Percentiles rank a stretch among this genome's conserved stretches.
phyloP scores from a whole-genome alignment of 2,797 vertebrate species.

The Coendou prehensilis region DNA sequence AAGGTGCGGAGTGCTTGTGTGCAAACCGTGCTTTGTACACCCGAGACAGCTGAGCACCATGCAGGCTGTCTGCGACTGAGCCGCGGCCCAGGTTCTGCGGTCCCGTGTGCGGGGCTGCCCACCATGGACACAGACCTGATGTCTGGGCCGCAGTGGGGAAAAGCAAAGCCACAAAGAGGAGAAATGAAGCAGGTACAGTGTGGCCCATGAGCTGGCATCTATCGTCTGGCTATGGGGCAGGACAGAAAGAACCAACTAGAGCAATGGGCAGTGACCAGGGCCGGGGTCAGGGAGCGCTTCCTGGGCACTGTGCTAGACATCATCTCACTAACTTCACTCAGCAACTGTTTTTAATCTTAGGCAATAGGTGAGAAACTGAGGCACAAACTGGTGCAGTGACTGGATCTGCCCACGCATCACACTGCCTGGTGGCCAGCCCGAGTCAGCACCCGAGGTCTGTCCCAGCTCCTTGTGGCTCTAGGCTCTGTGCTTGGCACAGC shows the following conservation, averaged over 20 bases:
- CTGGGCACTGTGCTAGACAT: not conserved
- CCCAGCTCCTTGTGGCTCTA: not conserved
- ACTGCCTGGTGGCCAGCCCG: not conserved
- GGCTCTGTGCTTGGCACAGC: not conserved
- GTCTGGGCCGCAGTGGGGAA: not conserved
- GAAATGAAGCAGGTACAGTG: not conserved
- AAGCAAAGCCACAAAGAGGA: constrained; percentile 16
- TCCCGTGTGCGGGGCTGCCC: not conserved
- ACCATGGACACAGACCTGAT: not conserved
- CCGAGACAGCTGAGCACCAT: not conserved
- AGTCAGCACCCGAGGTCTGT: not conserved
- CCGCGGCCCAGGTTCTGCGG: not conserved
- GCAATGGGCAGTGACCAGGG: not conserved
- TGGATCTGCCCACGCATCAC: not conserved
- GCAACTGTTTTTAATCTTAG: constrained; percentile 38
- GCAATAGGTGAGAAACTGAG: constrained; percentile 43
- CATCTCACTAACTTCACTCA: not conserved
- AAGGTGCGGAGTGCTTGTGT: not conserved
- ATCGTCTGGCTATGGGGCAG: not conserved
- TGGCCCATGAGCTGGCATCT: not conserved
- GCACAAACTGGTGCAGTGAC: not conserved
- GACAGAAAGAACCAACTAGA: not conserved
- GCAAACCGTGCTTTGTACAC: not conserved
- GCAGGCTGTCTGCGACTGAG: not conserved
- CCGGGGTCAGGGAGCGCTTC: not conserved